phyloP scores from a whole-genome alignment of 2,113 vertebrate genomes.

The Balaeniceps rex region DNA sequence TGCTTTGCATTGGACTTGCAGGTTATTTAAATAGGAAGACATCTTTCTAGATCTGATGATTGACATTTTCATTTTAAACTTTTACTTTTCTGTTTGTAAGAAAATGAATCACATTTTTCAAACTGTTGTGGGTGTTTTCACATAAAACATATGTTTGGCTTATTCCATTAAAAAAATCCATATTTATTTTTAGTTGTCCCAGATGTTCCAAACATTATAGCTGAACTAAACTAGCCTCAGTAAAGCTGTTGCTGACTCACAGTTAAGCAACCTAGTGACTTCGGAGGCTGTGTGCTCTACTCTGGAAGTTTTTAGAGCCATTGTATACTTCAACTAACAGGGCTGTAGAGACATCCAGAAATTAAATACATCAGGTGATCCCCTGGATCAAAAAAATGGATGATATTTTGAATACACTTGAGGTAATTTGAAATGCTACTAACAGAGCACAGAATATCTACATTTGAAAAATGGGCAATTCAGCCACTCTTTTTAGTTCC shows the following conservation, averaged over 20 bases:
- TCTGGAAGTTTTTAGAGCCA: not conserved
- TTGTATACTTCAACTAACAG: not conserved
- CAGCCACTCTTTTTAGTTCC: not conserved
- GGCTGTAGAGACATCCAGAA: not conserved
- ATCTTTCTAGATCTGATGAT: not conserved
- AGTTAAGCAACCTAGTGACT: not conserved
- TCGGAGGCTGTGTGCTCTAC: not conserved
- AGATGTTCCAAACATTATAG: not conserved
- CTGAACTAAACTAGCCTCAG: not conserved
- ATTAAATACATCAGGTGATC: not conserved
- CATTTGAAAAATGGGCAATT: not conserved
- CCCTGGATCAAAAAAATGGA: not conserved
- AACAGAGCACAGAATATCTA: not conserved
- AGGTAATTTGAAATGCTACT: not conserved
- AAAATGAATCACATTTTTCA: constrained; percentile 32
- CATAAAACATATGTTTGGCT: not conserved
- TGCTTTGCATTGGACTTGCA: not conserved
- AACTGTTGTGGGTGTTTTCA: not conserved
- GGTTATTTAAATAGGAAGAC: not conserved
- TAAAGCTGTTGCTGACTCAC: not conserved
- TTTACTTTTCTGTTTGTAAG: not conserved
- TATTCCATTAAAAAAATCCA: not conserved
- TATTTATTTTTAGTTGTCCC: not conserved
- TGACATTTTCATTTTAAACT: constrained; percentile 8
- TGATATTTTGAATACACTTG: not conserved